Conservation (phyloP, 2,888 invertebrate genomes). For the Lepidochitona cinerea region DNA sequence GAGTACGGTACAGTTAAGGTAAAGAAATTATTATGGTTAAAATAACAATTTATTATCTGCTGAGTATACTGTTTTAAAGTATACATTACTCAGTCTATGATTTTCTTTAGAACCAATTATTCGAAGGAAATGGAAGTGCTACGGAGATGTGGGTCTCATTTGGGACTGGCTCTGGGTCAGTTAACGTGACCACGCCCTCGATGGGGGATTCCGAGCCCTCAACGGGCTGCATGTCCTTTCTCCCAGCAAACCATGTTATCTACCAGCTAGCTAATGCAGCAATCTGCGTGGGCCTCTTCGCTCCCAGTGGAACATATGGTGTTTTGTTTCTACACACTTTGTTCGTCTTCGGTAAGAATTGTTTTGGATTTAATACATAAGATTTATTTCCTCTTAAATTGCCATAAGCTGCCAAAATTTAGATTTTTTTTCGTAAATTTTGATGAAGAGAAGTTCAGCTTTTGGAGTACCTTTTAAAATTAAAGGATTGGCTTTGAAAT, state of each 20-base stretch:
- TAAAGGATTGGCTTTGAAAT: too few species aligned
- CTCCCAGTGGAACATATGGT: slow-evolving; percentile 84
- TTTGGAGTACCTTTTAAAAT: too few species aligned
- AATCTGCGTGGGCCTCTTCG: slow-evolving; percentile 84
- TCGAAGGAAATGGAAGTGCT: background rate
- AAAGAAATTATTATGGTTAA: too few species aligned
- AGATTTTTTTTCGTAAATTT: too few species aligned
- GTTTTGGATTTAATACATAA: background rate
- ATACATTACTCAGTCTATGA: too few species aligned
- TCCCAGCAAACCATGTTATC: slow-evolving; percentile 80
- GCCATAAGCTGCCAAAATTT: background rate
- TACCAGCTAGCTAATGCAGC: slow-evolving; percentile 85
- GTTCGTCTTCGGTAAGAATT: slow-evolving; percentile 83
- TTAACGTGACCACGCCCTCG: background rate
- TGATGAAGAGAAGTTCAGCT: too few species aligned
- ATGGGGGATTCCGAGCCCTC: background rate
- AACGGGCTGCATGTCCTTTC: slow-evolving; percentile 78
- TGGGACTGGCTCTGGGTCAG: background rate
- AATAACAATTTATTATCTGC: too few species aligned
- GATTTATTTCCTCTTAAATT: background rate
- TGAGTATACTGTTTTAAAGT: too few species aligned
- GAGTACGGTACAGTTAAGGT: too few species aligned
- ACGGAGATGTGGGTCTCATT: background rate
- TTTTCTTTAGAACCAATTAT: too few species aligned
- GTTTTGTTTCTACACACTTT: slow-evolving; percentile 86